Evolutionary conservation across 2,797 vertebrate genomes (phyloP), one percentile per base, ranked within the genome.

Genomic region (Pelodytes ibericus): DNA sequence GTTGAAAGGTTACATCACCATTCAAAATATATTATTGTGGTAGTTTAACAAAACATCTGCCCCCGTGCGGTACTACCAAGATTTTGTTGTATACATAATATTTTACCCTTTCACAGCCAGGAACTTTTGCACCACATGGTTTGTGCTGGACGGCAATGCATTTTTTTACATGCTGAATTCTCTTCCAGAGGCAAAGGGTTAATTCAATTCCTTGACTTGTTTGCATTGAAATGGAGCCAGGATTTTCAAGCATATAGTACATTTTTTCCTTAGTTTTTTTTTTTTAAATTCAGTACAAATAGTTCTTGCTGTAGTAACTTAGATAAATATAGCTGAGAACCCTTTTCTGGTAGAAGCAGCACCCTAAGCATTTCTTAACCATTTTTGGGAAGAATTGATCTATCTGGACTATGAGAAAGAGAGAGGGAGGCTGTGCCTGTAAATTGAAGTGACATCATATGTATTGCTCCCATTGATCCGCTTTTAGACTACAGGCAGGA

Each of bases 301-400:
- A 91, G 90, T 91, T 72, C 84, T 88, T 85, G 86, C 75, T 88
- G 82, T 90, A 89, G 91, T 91, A 90, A 90, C 87, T 85, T 82
- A 86, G 90, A 91, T 88, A 93, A 93, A 95, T 93, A 93, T 93
- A 94, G 92, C 87, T 80, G 85, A 92, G 88, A 89, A 89, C 83
- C 74, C 81, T 86, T 90, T 91, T 90, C 87, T 89, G 82, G 81
- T 89, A 85, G 89, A 91, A 87, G 87, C 86, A 83, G 84, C 81
- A 89, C 85, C 85, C 81, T 47, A 39, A 87, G 87, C 89, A 90
- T 93, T 93, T 94, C 91, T 91, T 90, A 91, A 91, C 93, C 92
- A 92, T 95, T 94, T 95, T 94, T 91, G 93, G 93, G 89, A 94
- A 93, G 90, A 92, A 91, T 90, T 30, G 81, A 90, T 89, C 82